Base-by-base conservation (phyloP, 2,113 vertebrate species). In the Poecilia latipinna region DNA sequence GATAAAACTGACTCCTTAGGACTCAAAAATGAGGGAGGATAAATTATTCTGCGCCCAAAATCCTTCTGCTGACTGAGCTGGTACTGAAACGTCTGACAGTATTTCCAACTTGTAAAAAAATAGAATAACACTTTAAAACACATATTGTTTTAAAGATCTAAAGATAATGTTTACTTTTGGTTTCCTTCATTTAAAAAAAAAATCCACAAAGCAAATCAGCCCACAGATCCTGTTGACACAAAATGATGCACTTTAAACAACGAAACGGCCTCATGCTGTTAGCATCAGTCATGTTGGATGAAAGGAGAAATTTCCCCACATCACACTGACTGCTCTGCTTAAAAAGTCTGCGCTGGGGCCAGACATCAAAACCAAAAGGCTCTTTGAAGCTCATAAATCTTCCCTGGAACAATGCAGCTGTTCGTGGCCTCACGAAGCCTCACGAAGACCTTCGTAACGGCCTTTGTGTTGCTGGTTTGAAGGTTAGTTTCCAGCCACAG, bases 381-480 rank as follows among this genome's bases (percentile, higher is more conserved):
- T 24, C 64, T 65, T 35, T 65, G 64, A 65, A 37, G 10, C 35
- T 66, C 24, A 65, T 65, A 42, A 66, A 66, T 66, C 24, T 66
- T 66, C 28, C 33, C 17, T 12, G 11, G 12, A 35, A 42, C 35
- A 26, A 26, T 39, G 37, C 22, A 66, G 13, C 37, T 65, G 12
- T 65, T 65, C 2, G n/a, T 65, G 64, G 19, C 37, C 64, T 39
- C 22, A 12, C 64, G 26, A 39, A 65, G 64, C 37, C 64, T 15
- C 22, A 12, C 65, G 8, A 8, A 66, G 65, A 31, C 28, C n/a
- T 67, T n/a, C 22, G 13, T 31, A 4, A 48, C 29, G 15, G 15
- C 15, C 65, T 48, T 17, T 28, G 65, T 68, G 39, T 2, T 29
- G 7, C 29, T 26, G 13, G 13, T 10, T 28, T 44, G 35, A 42